Conservation (phyloP, 1,140 invertebrate species). For the Metopolophium dirhodum region DNA sequence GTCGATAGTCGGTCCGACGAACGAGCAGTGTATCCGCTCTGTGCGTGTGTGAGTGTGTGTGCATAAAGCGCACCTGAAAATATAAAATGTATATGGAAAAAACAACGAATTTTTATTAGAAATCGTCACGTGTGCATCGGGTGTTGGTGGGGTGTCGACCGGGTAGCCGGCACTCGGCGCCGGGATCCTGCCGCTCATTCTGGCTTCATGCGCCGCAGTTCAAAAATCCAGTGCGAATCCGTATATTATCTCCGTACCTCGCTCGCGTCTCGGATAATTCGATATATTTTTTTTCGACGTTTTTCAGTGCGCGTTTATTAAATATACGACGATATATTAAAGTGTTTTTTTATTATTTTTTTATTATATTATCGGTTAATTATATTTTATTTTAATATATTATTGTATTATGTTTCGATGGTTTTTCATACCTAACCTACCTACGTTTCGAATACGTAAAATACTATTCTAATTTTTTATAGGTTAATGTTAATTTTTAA, state of each 20-base stretch:
- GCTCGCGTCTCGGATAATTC: conserved; percentile 26
- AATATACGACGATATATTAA: not conserved
- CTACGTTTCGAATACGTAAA: not conserved
- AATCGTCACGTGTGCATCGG: conserved; percentile 52
- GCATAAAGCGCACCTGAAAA: not conserved
- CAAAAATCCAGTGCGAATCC: conserved; percentile 54
- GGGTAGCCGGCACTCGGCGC: conserved; percentile 50
- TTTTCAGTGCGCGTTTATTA: not conserved
- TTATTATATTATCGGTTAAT: not conserved
- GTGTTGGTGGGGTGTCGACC: conserved; percentile 54
- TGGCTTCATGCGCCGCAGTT: conserved; percentile 55
- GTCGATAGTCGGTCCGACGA: not conserved
- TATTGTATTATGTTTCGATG: not conserved
- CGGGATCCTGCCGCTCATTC: conserved; percentile 54
- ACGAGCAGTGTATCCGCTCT: not conserved
- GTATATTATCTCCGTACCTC: conserved; percentile 33
- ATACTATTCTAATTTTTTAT: not conserved
- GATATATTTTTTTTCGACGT: not conserved
- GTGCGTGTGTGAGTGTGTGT: not conserved
- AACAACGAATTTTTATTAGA: conserved; percentile 33
- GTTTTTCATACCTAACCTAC: not conserved
- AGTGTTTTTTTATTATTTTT: not conserved
- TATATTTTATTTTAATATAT: not conserved
- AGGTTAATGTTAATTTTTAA: not conserved
- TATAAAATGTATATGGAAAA: conserved; percentile 3